These are phyloP conservation scores for Rhipidura dahli DNA, from an alignment of 2,113 vertebrate species.

Conservation along the genomic window DNA sequence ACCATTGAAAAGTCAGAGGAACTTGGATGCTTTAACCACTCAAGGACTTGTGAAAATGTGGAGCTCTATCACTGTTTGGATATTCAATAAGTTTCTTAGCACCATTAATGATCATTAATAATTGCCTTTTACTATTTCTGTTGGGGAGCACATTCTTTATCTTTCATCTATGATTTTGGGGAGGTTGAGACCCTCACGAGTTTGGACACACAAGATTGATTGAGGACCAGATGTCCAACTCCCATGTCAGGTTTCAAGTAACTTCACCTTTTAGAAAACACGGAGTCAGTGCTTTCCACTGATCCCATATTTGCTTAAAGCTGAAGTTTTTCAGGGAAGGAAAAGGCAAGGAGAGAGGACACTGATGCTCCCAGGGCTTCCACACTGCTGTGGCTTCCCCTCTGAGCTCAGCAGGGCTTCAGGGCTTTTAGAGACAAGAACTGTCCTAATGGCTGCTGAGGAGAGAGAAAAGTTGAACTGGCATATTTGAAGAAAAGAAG, in stretches of 20 bases:
- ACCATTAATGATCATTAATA: neutral
- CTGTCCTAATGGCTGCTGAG: neutral
- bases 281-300: neutral
- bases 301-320: neutral
- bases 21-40: neutral
- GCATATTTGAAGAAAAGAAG: neutral
- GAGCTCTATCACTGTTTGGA: neutral
- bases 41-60: neutral
- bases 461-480: neutral
- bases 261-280: neutral
- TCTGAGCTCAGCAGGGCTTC: neutral
- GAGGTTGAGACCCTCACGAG: neutral
- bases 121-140: neutral
- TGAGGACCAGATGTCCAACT: neutral
- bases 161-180: neutral
- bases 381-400: neutral
- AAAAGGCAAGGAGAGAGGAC: neutral
- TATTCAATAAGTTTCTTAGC: neutral
- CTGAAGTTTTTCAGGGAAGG: neutral
- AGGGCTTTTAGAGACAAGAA: neutral
- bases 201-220: neutral
- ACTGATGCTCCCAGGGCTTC: neutral
- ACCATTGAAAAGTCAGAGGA: neutral
- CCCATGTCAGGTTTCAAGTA: rapidly evolving
- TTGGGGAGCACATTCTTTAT: neutral